A percentile compares a stretch with the other conserved stretches of the same genome.
Evolutionary conservation across 2,113 vertebrate genomes (phyloP).

Genomic region (Pagrus major): DNA sequence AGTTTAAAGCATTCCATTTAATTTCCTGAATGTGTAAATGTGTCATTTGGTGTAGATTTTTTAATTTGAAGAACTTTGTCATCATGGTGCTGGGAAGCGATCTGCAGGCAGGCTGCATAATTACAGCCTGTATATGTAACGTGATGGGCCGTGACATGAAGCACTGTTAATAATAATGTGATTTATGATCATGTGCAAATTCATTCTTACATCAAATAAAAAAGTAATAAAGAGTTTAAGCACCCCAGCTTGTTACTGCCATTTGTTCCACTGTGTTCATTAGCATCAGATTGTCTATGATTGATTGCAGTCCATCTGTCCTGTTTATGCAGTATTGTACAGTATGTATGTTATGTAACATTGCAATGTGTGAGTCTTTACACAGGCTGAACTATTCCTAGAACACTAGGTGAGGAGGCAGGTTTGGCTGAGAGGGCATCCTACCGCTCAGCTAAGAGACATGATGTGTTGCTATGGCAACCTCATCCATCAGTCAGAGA

Average conservation of each 20-base stretch:
- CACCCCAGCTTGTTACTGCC: not conserved
- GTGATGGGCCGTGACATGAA: not conserved
- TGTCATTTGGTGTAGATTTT: not conserved
- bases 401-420: not conserved
- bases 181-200: not conserved
- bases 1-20: too few relatives aligned
- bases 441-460: not conserved
- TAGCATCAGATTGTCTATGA: not conserved
- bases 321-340: not conserved
- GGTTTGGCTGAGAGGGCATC: conserved; percentile 13
- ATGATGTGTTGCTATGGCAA: conserved; percentile 28
- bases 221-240: not conserved
- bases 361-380: not conserved
- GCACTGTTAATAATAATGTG: not conserved
- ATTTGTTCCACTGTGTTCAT: not conserved
- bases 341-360: not conserved
- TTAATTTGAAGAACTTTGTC: not conserved
- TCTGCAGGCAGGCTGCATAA: not conserved
- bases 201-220: not conserved
- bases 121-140: not conserved
- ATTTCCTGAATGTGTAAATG: not conserved
- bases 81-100: not conserved
- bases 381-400: not conserved
- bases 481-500: conserved; percentile 1
- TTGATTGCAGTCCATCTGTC: not conserved